Evolutionary conservation across 2,888 invertebrate genomes (phyloP), one percentile per base, ranked within the genome.

Genomic region (Microplitis deprimator): DNA sequence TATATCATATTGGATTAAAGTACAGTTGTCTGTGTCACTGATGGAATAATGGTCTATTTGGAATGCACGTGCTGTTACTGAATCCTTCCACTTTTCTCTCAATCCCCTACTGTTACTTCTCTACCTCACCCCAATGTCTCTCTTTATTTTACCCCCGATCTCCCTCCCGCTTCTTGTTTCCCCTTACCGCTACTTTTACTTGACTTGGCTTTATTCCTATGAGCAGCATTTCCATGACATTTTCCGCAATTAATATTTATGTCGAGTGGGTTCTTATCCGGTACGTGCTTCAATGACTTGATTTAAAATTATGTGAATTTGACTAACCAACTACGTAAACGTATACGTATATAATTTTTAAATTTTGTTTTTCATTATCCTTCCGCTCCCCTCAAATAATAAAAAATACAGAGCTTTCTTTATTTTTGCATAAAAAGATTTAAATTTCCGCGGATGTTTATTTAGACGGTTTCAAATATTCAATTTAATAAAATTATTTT

Each of bases 21-120:
- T 50, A 85, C 88, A 88, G 87, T 88, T 88, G 69, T 64, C 50
- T 29, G 38, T 85, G 84, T 83, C 85, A 84, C 87, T 87, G 88
- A 88, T 88, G 87, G 87, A 88, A 88, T 88, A 88, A 88, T 88
- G 86, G 88, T 87, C 87, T 86, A 87, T 88, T 88, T 87, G 85
- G 87, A 86, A 88, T 88, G 88, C 88, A 86, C 87, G 86, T 87
- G 84, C 83, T 85, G 87, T 87, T 85, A 84, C 83, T 82, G 82
- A 80, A 80, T 81, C 80, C 80, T 78, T 77, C 75, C 75, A 62
- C 41, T 50, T n/a, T 61, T 59, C 17, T 68, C 68, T 67, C 50
- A 50, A 50, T 50, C 50, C 50, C 50, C 50, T 50, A 50, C 50
- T 50, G 50, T 50, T 50, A 50, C 50, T 50, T 50, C 50, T 50